Evolutionary conservation across 2,888 invertebrate species (phyloP).

Genomic region (Thalpophila matura): DNA sequence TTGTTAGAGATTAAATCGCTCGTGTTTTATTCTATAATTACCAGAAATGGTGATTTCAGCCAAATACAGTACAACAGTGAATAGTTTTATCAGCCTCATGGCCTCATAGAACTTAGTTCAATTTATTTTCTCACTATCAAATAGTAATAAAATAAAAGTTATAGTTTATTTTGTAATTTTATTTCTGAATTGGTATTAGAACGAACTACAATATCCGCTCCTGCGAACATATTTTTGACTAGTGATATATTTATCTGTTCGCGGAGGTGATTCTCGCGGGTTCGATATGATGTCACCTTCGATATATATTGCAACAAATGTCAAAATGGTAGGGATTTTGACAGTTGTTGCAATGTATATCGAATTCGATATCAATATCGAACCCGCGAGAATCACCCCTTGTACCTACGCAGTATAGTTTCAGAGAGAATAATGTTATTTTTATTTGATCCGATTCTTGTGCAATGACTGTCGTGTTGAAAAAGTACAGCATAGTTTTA

Average conservation of each 20-base stretch:
- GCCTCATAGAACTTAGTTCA: background rate
- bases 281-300: no score
- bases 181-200: constrained; percentile 9
- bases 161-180: constrained; percentile 20
- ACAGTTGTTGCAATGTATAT: no score
- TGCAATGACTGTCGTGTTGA: constrained; percentile 46
- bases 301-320: no score
- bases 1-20: no score
- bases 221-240: background rate
- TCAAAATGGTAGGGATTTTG: no score
- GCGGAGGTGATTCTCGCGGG: no score
- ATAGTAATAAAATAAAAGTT: constrained; percentile 35
- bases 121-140: constrained; percentile 37
- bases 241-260: background rate
- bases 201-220: background rate
- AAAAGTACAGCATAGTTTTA: constrained; percentile 23
- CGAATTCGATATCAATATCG: no score
- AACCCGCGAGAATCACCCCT: no score
- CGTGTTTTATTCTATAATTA: background rate
- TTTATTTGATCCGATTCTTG: constrained; percentile 8
- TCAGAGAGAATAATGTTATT: constrained; percentile 44
- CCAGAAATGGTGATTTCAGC: background rate
- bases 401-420: background rate
- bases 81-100: background rate
- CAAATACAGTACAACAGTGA: background rate